Conservation (phyloP, 1,140 invertebrate species). For the Hylyphantes graminicola region DNA sequence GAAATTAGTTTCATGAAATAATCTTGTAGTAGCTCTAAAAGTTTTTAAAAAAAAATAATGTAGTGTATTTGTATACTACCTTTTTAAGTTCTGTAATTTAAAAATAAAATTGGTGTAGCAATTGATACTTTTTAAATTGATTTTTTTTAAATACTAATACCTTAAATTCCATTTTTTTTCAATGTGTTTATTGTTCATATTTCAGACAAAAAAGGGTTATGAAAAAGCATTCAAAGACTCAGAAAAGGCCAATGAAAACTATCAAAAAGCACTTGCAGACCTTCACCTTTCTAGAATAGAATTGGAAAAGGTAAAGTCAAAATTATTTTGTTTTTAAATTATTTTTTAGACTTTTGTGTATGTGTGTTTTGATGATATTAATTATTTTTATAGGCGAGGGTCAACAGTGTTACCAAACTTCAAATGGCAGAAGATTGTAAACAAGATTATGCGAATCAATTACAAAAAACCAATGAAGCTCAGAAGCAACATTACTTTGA, state of each 20-base stretch:
- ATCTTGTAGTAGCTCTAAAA: too few species aligned
- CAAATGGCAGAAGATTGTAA: slow-evolving; percentile 94
- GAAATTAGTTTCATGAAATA: too few species aligned
- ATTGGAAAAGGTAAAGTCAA: slow-evolving; percentile 79
- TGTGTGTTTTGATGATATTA: not conserved
- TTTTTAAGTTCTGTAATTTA: not conserved
- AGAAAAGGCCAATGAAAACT: slow-evolving; percentile 91
- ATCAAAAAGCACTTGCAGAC: slow-evolving; percentile 93
- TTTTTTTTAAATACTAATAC: too few species aligned
- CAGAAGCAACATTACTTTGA: slow-evolving; percentile 88
- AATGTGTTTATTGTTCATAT: slow-evolving; percentile 43
- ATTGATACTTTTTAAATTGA: not conserved
- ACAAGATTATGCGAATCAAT: slow-evolving; percentile 95
- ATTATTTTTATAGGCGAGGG: slow-evolving; percentile 64
- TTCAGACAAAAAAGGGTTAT: slow-evolving; percentile 84
- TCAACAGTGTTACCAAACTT: slow-evolving; percentile 74
- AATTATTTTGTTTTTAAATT: not conserved
- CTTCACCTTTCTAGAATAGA: slow-evolving; percentile 92
- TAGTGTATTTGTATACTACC: too few species aligned
- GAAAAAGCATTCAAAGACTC: slow-evolving; percentile 91
- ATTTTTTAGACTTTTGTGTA: not conserved
- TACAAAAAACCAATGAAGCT: slow-evolving; percentile 93
- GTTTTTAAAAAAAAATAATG: too few species aligned
- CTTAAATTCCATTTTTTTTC: too few species aligned
- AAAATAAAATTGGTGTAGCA: not conserved